These are phyloP conservation scores for Scaptomyza parva DNA, from an alignment of 2,888 invertebrate genomes.

Conservation along the genomic window DNA sequence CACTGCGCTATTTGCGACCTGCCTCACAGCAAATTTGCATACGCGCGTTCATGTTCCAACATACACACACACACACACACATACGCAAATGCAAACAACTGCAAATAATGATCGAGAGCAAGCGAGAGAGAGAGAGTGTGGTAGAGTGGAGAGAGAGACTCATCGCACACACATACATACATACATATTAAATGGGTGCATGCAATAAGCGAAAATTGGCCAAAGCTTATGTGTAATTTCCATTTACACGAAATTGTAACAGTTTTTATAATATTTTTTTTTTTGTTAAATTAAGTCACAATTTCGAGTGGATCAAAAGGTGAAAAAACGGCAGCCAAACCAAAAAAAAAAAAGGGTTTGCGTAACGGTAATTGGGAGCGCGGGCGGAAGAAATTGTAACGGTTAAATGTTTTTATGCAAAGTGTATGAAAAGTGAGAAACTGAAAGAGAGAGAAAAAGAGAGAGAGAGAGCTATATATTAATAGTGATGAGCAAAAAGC, in stretches of 20 bases:
- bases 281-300: slow-evolving; percentile 45
- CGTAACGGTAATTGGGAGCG: not conserved
- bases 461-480: not conserved
- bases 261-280: slow-evolving; percentile 24
- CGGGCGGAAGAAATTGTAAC: not conserved
- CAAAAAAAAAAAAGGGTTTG: not conserved
- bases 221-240: slow-evolving; percentile 56
- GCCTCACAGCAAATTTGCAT: slow-evolving; percentile 74
- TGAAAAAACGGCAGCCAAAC: slow-evolving; percentile 5
- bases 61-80: slow-evolving; percentile 29
- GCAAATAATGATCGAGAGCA: slow-evolving; percentile 31
- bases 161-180: slow-evolving; percentile 10
- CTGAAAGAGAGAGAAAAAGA: not conserved
- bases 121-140: slow-evolving; percentile 1
- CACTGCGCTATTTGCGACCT: slow-evolving; percentile 69
- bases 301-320: slow-evolving; percentile 32
- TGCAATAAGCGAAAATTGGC: slow-evolving; percentile 58
- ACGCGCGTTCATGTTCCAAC: slow-evolving; percentile 49
- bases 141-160: slow-evolving; percentile 3
- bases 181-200: slow-evolving; percentile 47
- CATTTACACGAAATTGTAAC: slow-evolving; percentile 57
- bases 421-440: not conserved
- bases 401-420: not conserved
- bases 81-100: slow-evolving; percentile 13
- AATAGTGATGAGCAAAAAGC: not conserved